phyloP scores from a whole-genome alignment of 2,113 vertebrate genomes.

The Barnardius zonarius region DNA sequence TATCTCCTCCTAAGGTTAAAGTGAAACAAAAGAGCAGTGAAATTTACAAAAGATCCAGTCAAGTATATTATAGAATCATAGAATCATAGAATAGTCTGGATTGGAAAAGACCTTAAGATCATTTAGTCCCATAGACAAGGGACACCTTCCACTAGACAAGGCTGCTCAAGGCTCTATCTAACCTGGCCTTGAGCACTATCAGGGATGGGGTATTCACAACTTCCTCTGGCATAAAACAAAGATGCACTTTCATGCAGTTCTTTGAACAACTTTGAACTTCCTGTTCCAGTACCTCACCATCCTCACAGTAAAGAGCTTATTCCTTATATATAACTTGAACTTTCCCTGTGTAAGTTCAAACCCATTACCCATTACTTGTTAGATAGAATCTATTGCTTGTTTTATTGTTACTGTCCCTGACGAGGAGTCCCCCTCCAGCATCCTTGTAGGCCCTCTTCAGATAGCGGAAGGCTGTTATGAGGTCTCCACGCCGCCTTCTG shows the following conservation, averaged over 20 bases:
- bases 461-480: not conserved
- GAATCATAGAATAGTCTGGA: not conserved
- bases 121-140: not conserved
- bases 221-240: not conserved
- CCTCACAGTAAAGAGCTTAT: not conserved
- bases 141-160: not conserved
- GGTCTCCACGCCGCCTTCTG: not conserved
- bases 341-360: not conserved
- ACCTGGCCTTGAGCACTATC: not conserved
- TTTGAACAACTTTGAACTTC: not conserved
- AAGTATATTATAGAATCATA: not conserved
- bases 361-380: not conserved
- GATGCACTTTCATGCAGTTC: not conserved
- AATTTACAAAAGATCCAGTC: slow-evolving; percentile 59
- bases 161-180: not conserved
- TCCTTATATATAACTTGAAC: not conserved
- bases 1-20: slow-evolving; percentile 24
- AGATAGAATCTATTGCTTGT: not conserved
- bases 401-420: not conserved
- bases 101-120: not conserved
- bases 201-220: not conserved
- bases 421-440: not conserved
- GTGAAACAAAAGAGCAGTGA: slow-evolving; percentile 34
- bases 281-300: not conserved
- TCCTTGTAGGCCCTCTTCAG: not conserved